Conservation (phyloP, 2,113 vertebrate species). For the Takifugu flavidus region DNA sequence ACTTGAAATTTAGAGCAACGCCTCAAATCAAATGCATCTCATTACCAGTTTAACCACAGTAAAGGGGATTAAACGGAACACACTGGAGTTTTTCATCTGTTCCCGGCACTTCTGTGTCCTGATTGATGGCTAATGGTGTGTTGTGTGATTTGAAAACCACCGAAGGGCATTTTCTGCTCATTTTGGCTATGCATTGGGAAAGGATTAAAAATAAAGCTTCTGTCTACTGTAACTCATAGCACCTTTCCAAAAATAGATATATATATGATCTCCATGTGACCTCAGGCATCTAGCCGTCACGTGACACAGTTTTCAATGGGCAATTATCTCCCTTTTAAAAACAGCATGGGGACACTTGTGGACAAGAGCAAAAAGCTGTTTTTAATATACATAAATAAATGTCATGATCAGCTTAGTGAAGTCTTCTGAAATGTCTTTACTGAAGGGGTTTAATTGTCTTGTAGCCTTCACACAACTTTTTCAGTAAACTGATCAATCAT, state of each 20-base stretch:
- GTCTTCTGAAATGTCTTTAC: not conserved
- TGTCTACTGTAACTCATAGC: not conserved
- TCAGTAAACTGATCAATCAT: not conserved
- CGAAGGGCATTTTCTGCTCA: not conserved
- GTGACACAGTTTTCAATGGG: not conserved
- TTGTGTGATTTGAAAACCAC: conserved; percentile 27
- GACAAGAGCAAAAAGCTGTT: not conserved
- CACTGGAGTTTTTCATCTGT: conserved; percentile 15
- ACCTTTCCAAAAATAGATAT: not conserved
- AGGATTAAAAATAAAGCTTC: too few relatives aligned
- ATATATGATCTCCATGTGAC: conserved; percentile 11
- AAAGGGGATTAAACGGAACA: conserved; percentile 39
- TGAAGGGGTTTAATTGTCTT: too few relatives aligned
- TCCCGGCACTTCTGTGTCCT: conserved; percentile 31
- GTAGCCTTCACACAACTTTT: not conserved
- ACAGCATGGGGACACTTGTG: not conserved
- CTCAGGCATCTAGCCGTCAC: conserved; percentile 2
- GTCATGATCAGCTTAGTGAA: not conserved
- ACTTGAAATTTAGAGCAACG: too few relatives aligned
- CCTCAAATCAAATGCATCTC: too few relatives aligned
- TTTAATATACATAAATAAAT: too few relatives aligned
- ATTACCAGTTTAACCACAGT: conserved; percentile 24
- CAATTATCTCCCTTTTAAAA: not conserved
- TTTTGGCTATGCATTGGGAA: not conserved
- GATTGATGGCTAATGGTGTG: conserved; percentile 40